Base-by-base conservation (phyloP, 2,888 invertebrate species). In the Cataglyphis rosenhaueri region DNA sequence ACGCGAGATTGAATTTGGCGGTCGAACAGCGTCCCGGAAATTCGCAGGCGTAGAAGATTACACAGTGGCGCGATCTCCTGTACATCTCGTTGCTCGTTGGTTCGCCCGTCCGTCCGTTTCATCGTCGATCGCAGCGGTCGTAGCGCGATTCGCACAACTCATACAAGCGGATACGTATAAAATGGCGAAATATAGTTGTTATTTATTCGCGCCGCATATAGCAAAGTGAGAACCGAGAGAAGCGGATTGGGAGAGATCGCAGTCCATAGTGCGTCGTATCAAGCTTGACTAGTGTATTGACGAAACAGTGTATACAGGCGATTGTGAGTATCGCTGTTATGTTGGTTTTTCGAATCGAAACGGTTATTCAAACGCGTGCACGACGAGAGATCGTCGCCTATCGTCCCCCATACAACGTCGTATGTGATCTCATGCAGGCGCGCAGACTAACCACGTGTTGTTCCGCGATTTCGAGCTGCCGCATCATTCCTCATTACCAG, bases 181-280 rank as follows among this genome's bases (percentile, higher is more conserved):
- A 91, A 92, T 92, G 93, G 92, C 92, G 91, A 93, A 88, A 85
- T 87, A 88, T 85, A 89, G 87, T 92, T 92, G 92, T 93, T 91
- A 91, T 92, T 93, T 92, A 91, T 90, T 88, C 81, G 71, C 59
- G 81, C 83, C 84, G 68, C 85, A 74, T 68, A 81, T 84, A 87
- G 82, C 82, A 65, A 88, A 85, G 83, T 88, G 89, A 87, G 55
- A 66, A 61, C 71, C 84, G 57, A 64, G 82, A 62, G 18, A 75
- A 78, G 62, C 25, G 70, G 59, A n/a, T 44, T 8, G 3, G 32
- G 12, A 15, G 21, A 3, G 21, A 21, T 25, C n/a, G 32, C 15
- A 3, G 2, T 10, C 15, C 48, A 48, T 35, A 8, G 21, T 18
- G 21, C 41, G 32, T 59, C 21, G 3, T 8, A 25, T 48, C 48